These are phyloP conservation scores for Thunnus albacares DNA, from an alignment of 2,797 vertebrate species.

Conservation along the genomic window DNA sequence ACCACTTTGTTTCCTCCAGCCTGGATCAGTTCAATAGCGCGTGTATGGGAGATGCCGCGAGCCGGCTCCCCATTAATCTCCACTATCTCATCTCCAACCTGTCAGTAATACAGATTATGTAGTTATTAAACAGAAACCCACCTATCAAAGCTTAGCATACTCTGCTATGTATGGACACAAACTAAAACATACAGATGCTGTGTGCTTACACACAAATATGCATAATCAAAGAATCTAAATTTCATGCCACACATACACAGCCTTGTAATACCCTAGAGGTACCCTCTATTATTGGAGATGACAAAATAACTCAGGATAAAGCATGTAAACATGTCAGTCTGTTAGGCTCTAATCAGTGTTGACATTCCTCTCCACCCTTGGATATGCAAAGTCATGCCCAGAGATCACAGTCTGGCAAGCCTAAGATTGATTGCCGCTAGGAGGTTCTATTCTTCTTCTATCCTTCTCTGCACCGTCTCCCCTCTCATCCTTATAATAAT, in stretches of 20 bases:
- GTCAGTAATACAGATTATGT: slow-evolving; percentile 49
- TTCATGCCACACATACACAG: slow-evolving; percentile 17
- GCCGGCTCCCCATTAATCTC: slow-evolving; percentile 98
- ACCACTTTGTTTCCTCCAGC: slow-evolving; percentile 96
- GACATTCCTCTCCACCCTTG: slow-evolving; percentile 59
- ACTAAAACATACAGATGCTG: too few relatives aligned
- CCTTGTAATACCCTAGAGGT: slow-evolving; percentile 45
- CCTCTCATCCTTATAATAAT: slow-evolving; percentile 43
- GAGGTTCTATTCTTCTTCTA: slow-evolving; percentile 27
- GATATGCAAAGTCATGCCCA: slow-evolving; percentile 62
- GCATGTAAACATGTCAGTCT: slow-evolving; percentile 64
- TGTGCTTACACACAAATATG: slow-evolving; percentile 2
- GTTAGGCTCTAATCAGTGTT: slow-evolving; percentile 64
- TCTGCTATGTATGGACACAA: background rate
- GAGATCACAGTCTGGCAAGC: slow-evolving; percentile 62
- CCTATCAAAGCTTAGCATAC: background rate
- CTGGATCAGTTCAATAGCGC: slow-evolving; percentile 98
- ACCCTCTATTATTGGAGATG: slow-evolving; percentile 67
- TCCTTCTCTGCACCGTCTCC: slow-evolving; percentile 16
- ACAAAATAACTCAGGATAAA: slow-evolving; percentile 64
- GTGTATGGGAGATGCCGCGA: slow-evolving; percentile 96
- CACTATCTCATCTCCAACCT: slow-evolving; percentile 99
- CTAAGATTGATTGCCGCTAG: slow-evolving; percentile 47
- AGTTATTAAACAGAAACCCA: slow-evolving; percentile 32
- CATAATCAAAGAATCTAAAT: slow-evolving; percentile 37